A percentile compares a stretch with the other conserved stretches of the same genome.
phyloP scores from a whole-genome alignment of 2,888 invertebrate genomes.

The Anarsia innoxiella region DNA sequence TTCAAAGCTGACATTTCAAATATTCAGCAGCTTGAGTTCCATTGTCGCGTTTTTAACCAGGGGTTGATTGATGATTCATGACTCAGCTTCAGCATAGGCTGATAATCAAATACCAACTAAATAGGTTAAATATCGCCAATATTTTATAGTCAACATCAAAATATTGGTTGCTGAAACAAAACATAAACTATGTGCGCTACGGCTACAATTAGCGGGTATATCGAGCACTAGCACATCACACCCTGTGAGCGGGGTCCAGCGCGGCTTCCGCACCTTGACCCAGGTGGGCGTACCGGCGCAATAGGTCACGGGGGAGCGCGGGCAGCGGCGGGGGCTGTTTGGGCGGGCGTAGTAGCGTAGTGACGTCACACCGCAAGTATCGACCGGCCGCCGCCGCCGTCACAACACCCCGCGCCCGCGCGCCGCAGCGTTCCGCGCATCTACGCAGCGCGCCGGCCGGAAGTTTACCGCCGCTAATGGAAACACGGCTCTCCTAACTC shows the following conservation, averaged over 20 bases:
- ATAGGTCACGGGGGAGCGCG: conserved; percentile 59
- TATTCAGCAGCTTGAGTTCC: too few species aligned
- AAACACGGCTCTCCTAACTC: conserved; percentile 41
- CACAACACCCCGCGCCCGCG: conserved; percentile 55
- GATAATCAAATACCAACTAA: too few species aligned
- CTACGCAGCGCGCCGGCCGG: conserved; percentile 62
- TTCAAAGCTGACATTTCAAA: too few species aligned
- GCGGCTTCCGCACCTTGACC: conserved; percentile 67
- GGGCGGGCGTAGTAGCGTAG: conserved; percentile 72
- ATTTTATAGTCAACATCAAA: too few species aligned
- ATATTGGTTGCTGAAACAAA: conserved; percentile 1
- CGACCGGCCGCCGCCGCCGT: conserved; percentile 61
- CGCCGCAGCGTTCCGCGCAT: conserved; percentile 36
- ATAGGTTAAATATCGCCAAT: too few species aligned
- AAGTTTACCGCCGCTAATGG: conserved; percentile 51
- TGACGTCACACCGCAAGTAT: conserved; percentile 71
- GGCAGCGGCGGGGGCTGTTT: conserved; percentile 50
- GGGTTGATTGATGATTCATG: too few species aligned
- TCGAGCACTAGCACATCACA: too few species aligned
- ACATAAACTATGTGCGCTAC: conserved; percentile 27
- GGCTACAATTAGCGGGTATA: too few species aligned
- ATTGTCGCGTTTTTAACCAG: too few species aligned
- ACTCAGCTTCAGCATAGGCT: too few species aligned
- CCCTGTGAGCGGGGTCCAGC: conserved; percentile 32
- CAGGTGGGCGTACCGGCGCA: conserved; percentile 65